These are phyloP conservation scores for Acromyrmex charruanus DNA, from an alignment of 1,140 invertebrate genomes.

Conservation along the genomic window DNA sequence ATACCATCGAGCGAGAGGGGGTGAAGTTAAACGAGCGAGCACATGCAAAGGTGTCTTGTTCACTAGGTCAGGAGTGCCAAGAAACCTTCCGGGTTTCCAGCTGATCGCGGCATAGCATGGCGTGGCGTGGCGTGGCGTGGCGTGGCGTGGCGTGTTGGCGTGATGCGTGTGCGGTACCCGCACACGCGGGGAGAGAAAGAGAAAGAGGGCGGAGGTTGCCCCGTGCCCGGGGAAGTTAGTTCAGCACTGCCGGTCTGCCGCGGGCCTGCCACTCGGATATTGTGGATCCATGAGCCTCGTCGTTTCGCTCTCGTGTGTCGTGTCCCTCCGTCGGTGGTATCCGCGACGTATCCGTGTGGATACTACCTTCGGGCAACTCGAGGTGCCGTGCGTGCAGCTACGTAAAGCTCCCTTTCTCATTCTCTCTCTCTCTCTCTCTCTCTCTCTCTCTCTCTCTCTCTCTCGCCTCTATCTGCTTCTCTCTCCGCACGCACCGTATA, in stretches of 20 bases:
- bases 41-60: slow-evolving; percentile 84
- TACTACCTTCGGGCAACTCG: slow-evolving; percentile 7
- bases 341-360: slow-evolving; percentile 57
- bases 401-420: neutral
- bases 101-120: slow-evolving; percentile 80
- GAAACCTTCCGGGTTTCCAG: slow-evolving; percentile 83
- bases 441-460: neutral
- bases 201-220: slow-evolving; percentile 42
- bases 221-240: slow-evolving; percentile 32
- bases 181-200: slow-evolving; percentile 61
- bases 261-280: slow-evolving; percentile 63
- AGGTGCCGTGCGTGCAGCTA: slow-evolving; percentile 58
- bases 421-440: neutral
- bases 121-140: slow-evolving; percentile 66
- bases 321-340: slow-evolving; percentile 41
- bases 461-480: neutral
- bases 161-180: slow-evolving; percentile 82
- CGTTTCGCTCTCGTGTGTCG: slow-evolving; percentile 47
- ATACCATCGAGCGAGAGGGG: slow-evolving; percentile 48
- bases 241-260: slow-evolving; percentile 25
- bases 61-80: slow-evolving; percentile 84
- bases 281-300: slow-evolving; percentile 64
- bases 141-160: slow-evolving; percentile 77
- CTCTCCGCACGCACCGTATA: slow-evolving; percentile 49
- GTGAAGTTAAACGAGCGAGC: slow-evolving; percentile 77